phyloP scores from a whole-genome alignment of 2,888 invertebrate species.

The Brenthis hecate region DNA sequence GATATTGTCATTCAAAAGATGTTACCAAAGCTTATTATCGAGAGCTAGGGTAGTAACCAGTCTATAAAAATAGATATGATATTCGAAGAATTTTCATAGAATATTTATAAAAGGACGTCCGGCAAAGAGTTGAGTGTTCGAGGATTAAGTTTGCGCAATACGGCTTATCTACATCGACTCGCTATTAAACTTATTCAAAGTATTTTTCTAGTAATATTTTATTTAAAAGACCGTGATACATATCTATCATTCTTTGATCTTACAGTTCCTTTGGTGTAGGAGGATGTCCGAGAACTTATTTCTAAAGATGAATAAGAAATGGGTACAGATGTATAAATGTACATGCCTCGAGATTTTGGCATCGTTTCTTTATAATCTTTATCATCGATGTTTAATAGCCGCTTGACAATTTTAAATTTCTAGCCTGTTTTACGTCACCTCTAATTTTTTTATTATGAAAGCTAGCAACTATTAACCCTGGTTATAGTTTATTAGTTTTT shows the following conservation, averaged over 20 bases:
- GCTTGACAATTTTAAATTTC: too few species aligned
- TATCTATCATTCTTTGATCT: constrained; percentile 66
- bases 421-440: too few species aligned
- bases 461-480: too few species aligned
- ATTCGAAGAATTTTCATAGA: constrained; percentile 48
- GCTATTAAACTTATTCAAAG: constrained; percentile 65
- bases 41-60: neutral
- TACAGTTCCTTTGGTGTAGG: constrained; percentile 39
- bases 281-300: constrained; percentile 30
- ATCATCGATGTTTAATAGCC: too few species aligned
- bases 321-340: neutral
- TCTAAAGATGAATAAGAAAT: neutral
- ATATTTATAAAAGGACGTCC: constrained; percentile 64
- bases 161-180: constrained; percentile 65
- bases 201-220: constrained; percentile 78
- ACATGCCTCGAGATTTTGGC: too few species aligned
- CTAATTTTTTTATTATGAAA: too few species aligned
- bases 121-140: constrained; percentile 63
- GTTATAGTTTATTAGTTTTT: too few species aligned
- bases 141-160: constrained; percentile 57
- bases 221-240: constrained; percentile 59
- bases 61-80: constrained; percentile 25
- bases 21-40: neutral
- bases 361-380: too few species aligned
- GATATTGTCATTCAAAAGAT: neutral